Percentiles rank a stretch among this genome's conserved stretches.
phyloP scores from a whole-genome alignment of 2,113 vertebrate species.

The Leucoraja erinaceus region DNA sequence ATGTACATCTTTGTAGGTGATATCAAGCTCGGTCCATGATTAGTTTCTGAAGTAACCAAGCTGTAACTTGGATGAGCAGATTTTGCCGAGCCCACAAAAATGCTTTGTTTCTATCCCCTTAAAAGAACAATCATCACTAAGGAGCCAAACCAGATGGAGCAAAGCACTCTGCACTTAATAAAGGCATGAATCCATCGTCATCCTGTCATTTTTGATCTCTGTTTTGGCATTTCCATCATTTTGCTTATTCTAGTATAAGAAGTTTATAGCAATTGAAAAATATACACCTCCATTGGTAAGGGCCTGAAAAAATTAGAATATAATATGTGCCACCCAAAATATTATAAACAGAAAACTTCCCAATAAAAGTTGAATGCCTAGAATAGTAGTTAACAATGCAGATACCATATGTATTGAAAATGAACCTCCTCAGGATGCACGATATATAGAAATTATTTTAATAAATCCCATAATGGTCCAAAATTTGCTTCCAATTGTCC shows the following conservation, averaged over 20 bases:
- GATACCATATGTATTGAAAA: background rate
- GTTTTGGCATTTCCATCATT: conserved; percentile 8
- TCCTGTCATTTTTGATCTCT: conserved; percentile 3
- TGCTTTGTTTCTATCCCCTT: background rate
- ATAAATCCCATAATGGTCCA: background rate
- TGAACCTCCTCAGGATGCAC: background rate
- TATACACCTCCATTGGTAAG: background rate
- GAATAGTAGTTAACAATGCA: background rate
- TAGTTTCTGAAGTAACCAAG: background rate
- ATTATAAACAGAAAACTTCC: background rate
- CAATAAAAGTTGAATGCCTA: background rate
- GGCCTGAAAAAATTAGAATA: background rate
- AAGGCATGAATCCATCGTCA: conserved; percentile 5
- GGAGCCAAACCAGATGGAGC: background rate
- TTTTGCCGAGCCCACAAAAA: background rate
- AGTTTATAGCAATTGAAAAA: background rate
- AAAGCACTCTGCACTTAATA: background rate
- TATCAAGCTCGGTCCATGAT: background rate
- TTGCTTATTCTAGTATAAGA: too few species aligned
- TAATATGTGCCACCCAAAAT: background rate
- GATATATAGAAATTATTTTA: background rate
- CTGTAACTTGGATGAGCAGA: background rate
- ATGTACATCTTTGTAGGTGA: background rate
- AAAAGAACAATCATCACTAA: background rate
- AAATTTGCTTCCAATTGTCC: background rate